A percentile compares a stretch with the other conserved stretches of the same genome.
Evolutionary conservation across 1,140 invertebrate genomes (phyloP).

Genomic region (Penaeus chinensis): DNA sequence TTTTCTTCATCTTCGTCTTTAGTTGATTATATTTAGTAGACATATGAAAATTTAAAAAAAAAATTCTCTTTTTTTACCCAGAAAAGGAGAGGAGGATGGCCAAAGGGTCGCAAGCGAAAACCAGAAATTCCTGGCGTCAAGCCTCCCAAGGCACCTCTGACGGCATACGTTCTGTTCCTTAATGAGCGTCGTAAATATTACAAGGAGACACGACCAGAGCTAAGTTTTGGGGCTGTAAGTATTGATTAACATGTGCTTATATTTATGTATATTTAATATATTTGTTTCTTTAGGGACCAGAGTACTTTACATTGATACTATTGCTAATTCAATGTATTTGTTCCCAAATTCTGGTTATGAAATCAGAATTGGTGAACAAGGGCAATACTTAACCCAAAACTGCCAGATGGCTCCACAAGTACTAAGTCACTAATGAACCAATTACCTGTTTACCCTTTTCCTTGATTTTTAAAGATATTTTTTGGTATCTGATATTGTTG

Average conservation of each 20-base stretch:
- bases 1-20: too few relatives aligned
- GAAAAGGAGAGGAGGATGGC: slow-evolving; percentile 75
- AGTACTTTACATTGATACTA: too few relatives aligned
- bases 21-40: not conserved
- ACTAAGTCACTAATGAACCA: too few relatives aligned
- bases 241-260: slow-evolving; percentile 49
- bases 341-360: too few relatives aligned
- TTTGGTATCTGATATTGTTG: too few relatives aligned
- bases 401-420: too few relatives aligned
- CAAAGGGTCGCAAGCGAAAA: slow-evolving; percentile 75
- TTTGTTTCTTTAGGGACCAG: not conserved
- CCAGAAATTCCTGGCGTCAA: slow-evolving; percentile 69
- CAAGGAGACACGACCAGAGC: slow-evolving; percentile 67
- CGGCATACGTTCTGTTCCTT: slow-evolving; percentile 74
- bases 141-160: slow-evolving; percentile 73
- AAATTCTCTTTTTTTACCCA: not conserved
- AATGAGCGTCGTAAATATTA: slow-evolving; percentile 72
- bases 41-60: not conserved
- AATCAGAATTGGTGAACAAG: too few relatives aligned
- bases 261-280: not conserved
- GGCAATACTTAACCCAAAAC: too few relatives aligned
- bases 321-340: too few relatives aligned
- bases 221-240: slow-evolving; percentile 71
- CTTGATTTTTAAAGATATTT: too few relatives aligned
- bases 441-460: too few relatives aligned